These are phyloP conservation scores for Melanerpes formicivorus DNA, from an alignment of 2,113 vertebrate species.

Conservation along the genomic window DNA sequence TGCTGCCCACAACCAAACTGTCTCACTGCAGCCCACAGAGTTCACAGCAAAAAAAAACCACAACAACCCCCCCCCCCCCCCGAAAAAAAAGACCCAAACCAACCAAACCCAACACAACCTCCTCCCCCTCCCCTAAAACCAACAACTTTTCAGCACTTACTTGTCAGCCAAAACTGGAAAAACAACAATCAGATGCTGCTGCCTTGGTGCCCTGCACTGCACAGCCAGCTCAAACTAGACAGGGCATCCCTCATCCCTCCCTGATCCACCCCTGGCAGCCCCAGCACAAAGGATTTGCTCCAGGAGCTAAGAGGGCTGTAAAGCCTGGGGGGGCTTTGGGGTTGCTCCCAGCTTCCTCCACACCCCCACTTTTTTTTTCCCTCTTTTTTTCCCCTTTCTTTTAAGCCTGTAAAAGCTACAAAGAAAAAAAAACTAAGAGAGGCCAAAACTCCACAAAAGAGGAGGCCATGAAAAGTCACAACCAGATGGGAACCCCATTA, in stretches of 20 bases:
- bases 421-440: not conserved
- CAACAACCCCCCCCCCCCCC: no score
- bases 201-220: not conserved
- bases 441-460: not conserved
- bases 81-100: fast-evolving
- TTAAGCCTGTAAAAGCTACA: constrained; percentile 11
- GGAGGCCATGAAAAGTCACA: not conserved
- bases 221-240: not conserved
- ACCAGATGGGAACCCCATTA: constrained; percentile 31
- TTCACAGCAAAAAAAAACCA: not conserved
- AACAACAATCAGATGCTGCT: constrained; percentile 11
- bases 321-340: not conserved
- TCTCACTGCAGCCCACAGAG: constrained; percentile 41
- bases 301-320: not conserved
- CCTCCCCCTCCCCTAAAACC: not conserved
- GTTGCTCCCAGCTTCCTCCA: not conserved
- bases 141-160: not conserved
- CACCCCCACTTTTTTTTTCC: not conserved
- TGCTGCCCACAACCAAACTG: constrained; percentile 1
- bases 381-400: no score
- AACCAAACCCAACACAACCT: not conserved
- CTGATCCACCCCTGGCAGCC: not conserved
- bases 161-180: constrained; percentile 9
- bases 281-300: constrained; percentile 11
- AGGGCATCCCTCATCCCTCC: constrained; percentile 17